phyloP scores from a whole-genome alignment of 2,797 vertebrate genomes.

The Periophthalmus magnuspinnatus region DNA sequence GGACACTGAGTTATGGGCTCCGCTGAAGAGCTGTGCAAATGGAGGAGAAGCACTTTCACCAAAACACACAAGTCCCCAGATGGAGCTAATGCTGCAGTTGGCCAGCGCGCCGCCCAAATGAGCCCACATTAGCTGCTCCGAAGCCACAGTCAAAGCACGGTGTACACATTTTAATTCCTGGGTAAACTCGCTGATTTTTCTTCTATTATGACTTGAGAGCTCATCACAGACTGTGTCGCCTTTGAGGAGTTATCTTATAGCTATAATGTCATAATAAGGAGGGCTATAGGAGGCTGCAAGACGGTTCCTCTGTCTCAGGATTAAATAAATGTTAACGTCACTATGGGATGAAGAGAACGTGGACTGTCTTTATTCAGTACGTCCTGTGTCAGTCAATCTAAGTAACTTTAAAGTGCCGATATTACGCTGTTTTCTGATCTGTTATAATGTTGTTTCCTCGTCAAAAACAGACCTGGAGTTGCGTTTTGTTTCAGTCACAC shows the following conservation, averaged over 20 bases:
- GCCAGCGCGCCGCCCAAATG: conserved; percentile 53
- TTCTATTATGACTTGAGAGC: neutral
- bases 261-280: neutral
- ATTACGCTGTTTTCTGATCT: no score
- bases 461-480: no score
- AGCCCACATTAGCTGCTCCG: conserved; percentile 52
- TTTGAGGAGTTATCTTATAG: neutral
- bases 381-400: neutral
- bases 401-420: no score
- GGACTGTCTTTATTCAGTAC: neutral
- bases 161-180: conserved; percentile 15
- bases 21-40: conserved; percentile 70
- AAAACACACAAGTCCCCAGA: conserved; percentile 62
- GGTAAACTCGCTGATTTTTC: conserved; percentile 4
- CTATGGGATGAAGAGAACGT: neutral
- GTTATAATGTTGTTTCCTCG: no score
- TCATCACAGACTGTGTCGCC: neutral
- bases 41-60: conserved; percentile 63
- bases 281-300: neutral
- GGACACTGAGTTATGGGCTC: conserved; percentile 67
- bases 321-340: neutral
- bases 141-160: conserved; percentile 34
- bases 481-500: no score
- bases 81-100: conserved; percentile 66
- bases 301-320: neutral